phyloP scores from a whole-genome alignment of 2,113 vertebrate genomes.

The Puffinus mauretanicus region DNA sequence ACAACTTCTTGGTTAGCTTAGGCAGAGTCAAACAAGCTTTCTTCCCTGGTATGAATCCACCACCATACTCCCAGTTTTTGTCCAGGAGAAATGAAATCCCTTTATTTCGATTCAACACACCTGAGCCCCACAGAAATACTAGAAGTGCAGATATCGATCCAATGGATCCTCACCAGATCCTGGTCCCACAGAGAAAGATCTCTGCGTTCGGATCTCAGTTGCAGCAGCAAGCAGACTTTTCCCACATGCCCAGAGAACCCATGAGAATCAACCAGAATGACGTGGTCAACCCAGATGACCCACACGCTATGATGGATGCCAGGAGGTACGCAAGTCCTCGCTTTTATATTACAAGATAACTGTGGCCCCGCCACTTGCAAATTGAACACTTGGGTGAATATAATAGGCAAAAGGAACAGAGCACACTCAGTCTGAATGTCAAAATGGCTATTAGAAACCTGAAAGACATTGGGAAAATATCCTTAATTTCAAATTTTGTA shows the following conservation, averaged over 20 bases:
- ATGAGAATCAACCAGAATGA: conserved; percentile 73
- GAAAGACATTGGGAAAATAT: background rate
- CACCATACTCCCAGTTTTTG: conserved; percentile 85
- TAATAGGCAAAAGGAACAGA: background rate
- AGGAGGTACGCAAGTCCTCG: conserved; percentile 61
- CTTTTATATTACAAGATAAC: conserved; percentile 40
- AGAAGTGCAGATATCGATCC: conserved; percentile 77
- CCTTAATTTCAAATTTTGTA: background rate
- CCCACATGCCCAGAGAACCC: conserved; percentile 71
- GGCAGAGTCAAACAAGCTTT: conserved; percentile 82
- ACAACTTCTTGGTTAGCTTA: conserved; percentile 81
- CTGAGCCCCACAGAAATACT: conserved; percentile 71
- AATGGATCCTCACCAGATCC: conserved; percentile 75
- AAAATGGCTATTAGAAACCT: background rate
- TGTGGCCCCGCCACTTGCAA: rapidly evolving
- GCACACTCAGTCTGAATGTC: background rate
- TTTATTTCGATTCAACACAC: conserved; percentile 80
- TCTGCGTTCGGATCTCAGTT: rapidly evolving
- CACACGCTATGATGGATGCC: conserved; percentile 72
- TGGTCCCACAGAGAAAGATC: conserved; percentile 5
- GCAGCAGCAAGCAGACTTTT: conserved; percentile 15
- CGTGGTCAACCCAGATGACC: conserved; percentile 73
- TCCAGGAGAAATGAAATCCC: conserved; percentile 86
- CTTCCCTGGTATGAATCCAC: conserved; percentile 79
- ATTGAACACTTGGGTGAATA: background rate